Evolutionary conservation across 2,888 invertebrate species (phyloP), one percentile per base, ranked within the genome.

Genomic region (Trissolcus brochymenae): DNA sequence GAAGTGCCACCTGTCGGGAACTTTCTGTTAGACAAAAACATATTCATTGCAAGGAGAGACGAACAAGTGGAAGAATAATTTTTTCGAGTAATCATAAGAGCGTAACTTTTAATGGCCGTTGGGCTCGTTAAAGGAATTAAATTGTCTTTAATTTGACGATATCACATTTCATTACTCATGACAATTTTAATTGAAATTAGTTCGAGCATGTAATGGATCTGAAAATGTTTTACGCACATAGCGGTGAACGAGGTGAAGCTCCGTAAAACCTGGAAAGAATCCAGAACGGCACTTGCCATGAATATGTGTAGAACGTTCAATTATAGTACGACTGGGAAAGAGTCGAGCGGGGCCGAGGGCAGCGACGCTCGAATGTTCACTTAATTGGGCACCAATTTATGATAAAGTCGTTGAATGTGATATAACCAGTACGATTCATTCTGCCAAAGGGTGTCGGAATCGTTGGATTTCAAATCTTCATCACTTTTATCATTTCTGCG

Each of bases 241-340:
- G 14, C 51, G n/a, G 55, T 74, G 67, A 74, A 74, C 62, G 74
- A 75, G 64, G 67, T 51, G 70, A 60, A 54, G 76, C 61, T 62
- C 57, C 75, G 75, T 64, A 62, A 72, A 65, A 67, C 62, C 74
- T 81, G 80, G 79, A 81, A 81, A 66, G 79, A 81, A 81, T 82
- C 81, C 81, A 81, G 79, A 81, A 76, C 65, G 62, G 54, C 65
- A 61, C 55, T 40, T 70, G 64, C 62, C 68, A 64, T 68, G 75
- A 68, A 68, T 75, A 75, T 68, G 75, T 75, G 75, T 60, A 68
- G 62, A 70, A 68, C 64, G 68, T 75, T 75, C 68, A 68, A 75
- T 75, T 75, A 75, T 75, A 75, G 75, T 75, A 41, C 65, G 75
- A 68, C 68, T 75, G 41, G 64, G 64, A 68, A 75, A 68, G 67